Percentiles rank a stretch among this genome's conserved stretches.
phyloP scores from a whole-genome alignment of 2,113 vertebrate genomes.

The Cavia porcellus region DNA sequence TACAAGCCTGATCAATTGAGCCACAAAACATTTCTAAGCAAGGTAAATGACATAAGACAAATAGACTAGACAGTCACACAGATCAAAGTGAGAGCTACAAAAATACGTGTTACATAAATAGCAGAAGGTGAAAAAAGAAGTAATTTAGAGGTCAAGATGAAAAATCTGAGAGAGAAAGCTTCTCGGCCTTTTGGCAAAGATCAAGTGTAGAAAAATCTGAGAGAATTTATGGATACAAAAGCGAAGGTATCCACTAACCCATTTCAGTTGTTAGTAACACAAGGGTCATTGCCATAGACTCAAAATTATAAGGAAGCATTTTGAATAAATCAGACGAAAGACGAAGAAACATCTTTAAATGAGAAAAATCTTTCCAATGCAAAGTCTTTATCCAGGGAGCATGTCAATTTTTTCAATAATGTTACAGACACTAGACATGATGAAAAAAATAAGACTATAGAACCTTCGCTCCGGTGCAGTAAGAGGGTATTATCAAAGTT shows the following conservation, averaged over 20 bases:
- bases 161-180: neutral
- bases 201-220: neutral
- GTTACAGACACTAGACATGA: neutral
- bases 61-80: neutral
- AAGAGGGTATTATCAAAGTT: neutral
- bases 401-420: conserved; percentile 30
- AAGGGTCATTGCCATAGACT: neutral
- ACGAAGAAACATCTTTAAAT: neutral
- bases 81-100: conserved; percentile 43
- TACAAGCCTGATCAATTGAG: neutral
- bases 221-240: neutral
- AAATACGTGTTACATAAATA: neutral
- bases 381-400: neutral
- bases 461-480: neutral
- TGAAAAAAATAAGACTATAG: neutral
- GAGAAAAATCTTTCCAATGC: neutral
- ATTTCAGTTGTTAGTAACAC: neutral
- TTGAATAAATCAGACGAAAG: conserved; percentile 24
- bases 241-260: neutral
- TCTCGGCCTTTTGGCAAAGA: too few relatives aligned
- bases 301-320: conserved; percentile 16
- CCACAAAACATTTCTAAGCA: neutral
- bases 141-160: neutral
- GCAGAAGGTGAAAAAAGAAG: neutral
- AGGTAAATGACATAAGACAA: neutral